Percentiles rank a stretch among this genome's conserved stretches.
phyloP scores from a whole-genome alignment of 2,888 invertebrate genomes.

The Cantharis lateralis region DNA sequence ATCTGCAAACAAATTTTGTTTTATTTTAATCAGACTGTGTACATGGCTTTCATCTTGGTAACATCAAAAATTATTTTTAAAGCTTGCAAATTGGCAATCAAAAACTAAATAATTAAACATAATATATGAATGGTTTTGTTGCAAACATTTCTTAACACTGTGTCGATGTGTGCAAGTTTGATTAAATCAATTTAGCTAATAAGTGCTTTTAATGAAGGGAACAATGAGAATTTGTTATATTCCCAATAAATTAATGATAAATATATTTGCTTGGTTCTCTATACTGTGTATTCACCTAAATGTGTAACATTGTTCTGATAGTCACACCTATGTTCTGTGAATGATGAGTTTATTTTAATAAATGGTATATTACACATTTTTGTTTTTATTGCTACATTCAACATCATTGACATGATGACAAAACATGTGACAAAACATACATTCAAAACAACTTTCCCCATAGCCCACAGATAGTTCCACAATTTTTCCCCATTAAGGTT shows the following conservation, averaged over 20 bases:
- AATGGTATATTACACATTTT: conserved; percentile 30
- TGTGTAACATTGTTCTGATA: conserved; percentile 30
- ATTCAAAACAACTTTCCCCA: too few relatives aligned
- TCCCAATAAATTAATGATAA: conserved; percentile 10
- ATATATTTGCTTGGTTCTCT: conserved; percentile 23
- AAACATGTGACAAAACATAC: too few relatives aligned
- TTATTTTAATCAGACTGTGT: neutral
- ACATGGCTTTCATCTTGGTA: neutral
- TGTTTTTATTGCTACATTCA: neutral
- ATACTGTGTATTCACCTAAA: conserved; percentile 21
- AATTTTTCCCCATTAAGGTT: too few relatives aligned
- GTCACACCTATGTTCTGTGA: conserved; percentile 40
- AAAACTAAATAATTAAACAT: neutral
- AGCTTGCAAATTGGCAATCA: neutral
- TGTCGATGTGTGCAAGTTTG: neutral
- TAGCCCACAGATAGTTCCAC: too few relatives aligned
- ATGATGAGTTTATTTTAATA: conserved; percentile 41
- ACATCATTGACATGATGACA: too few relatives aligned
- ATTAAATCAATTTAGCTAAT: conserved; percentile 7
- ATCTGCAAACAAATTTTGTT: neutral
- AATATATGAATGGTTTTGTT: neutral
- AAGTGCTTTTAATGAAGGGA: conserved; percentile 20
- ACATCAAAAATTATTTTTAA: neutral
- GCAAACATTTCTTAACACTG: neutral
- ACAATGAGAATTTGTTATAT: conserved; percentile 10